Base-by-base conservation (phyloP, 2,888 invertebrate species). In the Drosophila heteroneura region DNA sequence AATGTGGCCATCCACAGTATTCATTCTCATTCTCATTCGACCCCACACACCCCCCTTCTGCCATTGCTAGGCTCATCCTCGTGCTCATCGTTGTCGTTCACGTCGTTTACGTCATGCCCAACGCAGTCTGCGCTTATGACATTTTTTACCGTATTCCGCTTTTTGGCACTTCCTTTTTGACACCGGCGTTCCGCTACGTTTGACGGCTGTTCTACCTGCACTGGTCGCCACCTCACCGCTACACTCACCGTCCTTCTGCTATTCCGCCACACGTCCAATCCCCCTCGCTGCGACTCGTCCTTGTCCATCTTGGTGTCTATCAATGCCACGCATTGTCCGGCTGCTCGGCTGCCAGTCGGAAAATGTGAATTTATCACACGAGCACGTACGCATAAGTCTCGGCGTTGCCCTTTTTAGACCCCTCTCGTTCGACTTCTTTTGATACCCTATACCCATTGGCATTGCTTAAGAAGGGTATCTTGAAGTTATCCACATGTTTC, bases 301-400 rank as follows among this genome's bases (percentile, higher is more conserved):
- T 53, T 28, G 37, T 61, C 61, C 28, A 28, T 49, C 49, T 62
- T n/a, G 54, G 66, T 76, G 80, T 86, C 84, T 84, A 84, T 84
- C 86, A 86, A 82, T 85, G 82, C 74, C 70, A 56, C 59, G 69
- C 70, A 73, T 76, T 74, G 64, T 66, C 67, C 62, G 59, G 62
- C 63, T 44, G n/a, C 70, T 67, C 61, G 51, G 37, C 73, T 83
- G 74, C 76, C 76, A 85, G 85, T 76, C 85, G 85, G 85, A 88
- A 88, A 85, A 85, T 88, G 88, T 83, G 85, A 85, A 85, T 85
- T 85, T 85, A 85, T 85, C 88, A 88, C 85, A 85, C 85, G 85
- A 88, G 85, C 85, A 85, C 85, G 85, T 85, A 85, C 85, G 85
- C 85, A 85, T 88, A 85, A 85, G 83, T 85, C 60, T 58, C 70